Conservation (phyloP, 2,888 invertebrate species). For the Disparrhopalites patrizii region DNA sequence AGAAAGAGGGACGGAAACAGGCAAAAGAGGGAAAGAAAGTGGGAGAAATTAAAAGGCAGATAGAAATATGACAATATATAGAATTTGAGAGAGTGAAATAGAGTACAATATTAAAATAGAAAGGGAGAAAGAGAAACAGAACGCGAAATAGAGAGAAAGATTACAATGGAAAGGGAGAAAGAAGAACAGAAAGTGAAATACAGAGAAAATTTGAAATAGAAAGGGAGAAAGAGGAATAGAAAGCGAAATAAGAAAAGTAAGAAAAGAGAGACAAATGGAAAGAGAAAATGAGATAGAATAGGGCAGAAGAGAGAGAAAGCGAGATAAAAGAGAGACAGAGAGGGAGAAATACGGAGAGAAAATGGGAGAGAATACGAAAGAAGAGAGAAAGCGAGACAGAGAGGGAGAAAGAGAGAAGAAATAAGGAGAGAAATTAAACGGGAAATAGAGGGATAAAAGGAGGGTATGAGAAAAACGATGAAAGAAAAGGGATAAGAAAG, state of each 20-base stretch:
- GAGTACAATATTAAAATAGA: too few species aligned
- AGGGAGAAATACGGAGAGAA: slow-evolving; percentile 9
- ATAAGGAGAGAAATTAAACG: too few species aligned
- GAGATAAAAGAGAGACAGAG: neutral
- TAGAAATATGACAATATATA: too few species aligned
- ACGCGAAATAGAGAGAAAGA: too few species aligned
- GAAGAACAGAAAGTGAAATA: neutral
- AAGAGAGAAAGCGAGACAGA: slow-evolving; percentile 9
- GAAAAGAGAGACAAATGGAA: slow-evolving; percentile 1
- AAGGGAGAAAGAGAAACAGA: too few species aligned
- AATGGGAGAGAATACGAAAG: neutral
- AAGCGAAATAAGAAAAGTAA: neutral
- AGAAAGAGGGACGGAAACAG: too few species aligned
- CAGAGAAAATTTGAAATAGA: too few species aligned
- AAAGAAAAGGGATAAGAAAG: neutral
- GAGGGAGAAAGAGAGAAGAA: too few species aligned
- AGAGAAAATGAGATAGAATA: neutral
- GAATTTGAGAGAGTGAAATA: too few species aligned
- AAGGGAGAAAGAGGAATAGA: neutral
- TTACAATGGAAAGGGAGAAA: neutral
- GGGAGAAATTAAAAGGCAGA: too few species aligned
- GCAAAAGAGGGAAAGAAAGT: too few species aligned
- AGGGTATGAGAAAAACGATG: too few species aligned
- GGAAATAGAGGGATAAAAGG: neutral
- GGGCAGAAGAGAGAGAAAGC: neutral